Base-by-base conservation (phyloP, 2,888 invertebrate species). In the Sesia apiformis region DNA sequence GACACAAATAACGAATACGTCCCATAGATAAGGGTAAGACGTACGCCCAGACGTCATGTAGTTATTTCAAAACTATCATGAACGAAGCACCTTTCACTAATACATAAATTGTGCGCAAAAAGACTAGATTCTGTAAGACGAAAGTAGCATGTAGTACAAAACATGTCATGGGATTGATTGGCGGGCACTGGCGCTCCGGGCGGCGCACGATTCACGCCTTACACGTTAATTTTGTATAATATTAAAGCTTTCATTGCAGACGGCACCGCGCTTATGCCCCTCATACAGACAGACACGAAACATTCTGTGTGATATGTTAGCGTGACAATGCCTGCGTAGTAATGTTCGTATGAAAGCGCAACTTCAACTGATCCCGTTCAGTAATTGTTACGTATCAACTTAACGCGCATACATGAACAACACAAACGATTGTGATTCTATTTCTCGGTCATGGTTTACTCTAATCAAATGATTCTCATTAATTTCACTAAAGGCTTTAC, bases 81-180 rank as follows among this genome's bases (percentile, higher is more conserved):
- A 78, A 76, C 74, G 58, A 78, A 85, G 88, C 87, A 87, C 86
- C 87, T 77, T 77, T 76, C 69, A 74, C 75, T 74, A 76, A 74
- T 72, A 77, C 66, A 67, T 6, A 72, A 72, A 75, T 87, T 88
- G 87, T 88, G 88, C 88, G 85, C 80, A 69, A 79, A 74, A 78
- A 82, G 88, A 88, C 88, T 88, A 88, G 88, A 88, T 80, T 72
- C 70, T 70, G 74, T 79, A 74, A 75, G 70, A 73, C 72, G 74
- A 75, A 73, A n/a, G n/a, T 46, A 50, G 50, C 39, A 7, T 49
- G 7, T n/a, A 49, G n/a, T n/a, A n/a, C 3, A 52, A 52, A 40
- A 72, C 63, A 55, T 77, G 85, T 83, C 83, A 84, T 84, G 84
- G 79, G 70, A 70, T 62, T 66, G 66, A 67, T 50, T 38, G 6